phyloP scores from a whole-genome alignment of 2,797 vertebrate genomes.

The Macroramphosus scolopax region DNA sequence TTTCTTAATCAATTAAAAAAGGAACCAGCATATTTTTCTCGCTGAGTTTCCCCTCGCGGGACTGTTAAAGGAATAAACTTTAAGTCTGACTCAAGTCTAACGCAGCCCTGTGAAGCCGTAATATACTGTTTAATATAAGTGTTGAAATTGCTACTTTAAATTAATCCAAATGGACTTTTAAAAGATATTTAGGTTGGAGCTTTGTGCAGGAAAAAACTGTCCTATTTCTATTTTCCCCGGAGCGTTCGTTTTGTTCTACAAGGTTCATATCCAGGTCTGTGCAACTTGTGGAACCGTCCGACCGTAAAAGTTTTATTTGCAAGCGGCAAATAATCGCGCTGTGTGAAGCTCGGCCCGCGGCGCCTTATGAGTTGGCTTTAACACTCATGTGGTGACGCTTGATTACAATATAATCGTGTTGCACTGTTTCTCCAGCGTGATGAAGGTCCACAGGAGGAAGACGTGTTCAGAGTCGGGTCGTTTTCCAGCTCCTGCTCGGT shows the following conservation, averaged over 20 bases:
- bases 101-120: no score
- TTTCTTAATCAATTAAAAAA: no score
- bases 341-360: not conserved
- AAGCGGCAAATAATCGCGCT: slow-evolving; percentile 11
- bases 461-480: not conserved
- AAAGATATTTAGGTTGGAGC: not conserved
- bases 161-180: not conserved
- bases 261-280: not conserved
- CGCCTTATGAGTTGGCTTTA: not conserved
- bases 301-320: slow-evolving; percentile 18
- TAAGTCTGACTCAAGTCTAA: no score
- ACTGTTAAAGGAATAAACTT: no score
- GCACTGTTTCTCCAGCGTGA: not conserved
- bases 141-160: no score
- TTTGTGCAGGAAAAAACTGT: no score
- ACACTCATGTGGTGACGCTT: not conserved
- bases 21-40: no score
- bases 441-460: not conserved
- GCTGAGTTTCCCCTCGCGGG: no score
- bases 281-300: not conserved
- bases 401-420: slow-evolving; percentile 2
- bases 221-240: not conserved
- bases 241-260: not conserved
- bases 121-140: no score
- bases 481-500: slow-evolving; percentile 19